A percentile compares a stretch with the other conserved stretches of the same genome.
Evolutionary conservation across 2,113 vertebrate species (phyloP).

Genomic region (Sebastes schlegelii): DNA sequence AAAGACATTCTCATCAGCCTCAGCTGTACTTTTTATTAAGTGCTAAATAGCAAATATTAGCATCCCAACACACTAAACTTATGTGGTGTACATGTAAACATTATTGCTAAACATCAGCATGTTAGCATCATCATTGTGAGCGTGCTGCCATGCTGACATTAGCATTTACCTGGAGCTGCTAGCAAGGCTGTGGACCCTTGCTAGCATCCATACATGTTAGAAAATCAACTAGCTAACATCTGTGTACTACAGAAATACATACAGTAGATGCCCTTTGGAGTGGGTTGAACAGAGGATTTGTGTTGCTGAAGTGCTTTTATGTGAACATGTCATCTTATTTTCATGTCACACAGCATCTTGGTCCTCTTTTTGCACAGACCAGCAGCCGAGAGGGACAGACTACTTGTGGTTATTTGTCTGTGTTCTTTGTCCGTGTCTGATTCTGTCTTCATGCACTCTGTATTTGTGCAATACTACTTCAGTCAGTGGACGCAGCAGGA

Average conservation of each 20-base stretch:
- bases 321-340: constrained; percentile 2
- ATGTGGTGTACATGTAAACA: too few species aligned
- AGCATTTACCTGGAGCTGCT: neutral
- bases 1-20: too few species aligned
- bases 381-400: constrained; percentile 13
- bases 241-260: neutral
- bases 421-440: constrained; percentile 13
- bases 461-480: constrained; percentile 6
- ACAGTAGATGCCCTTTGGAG: neutral
- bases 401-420: constrained; percentile 29
- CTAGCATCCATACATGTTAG: neutral
- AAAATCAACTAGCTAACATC: neutral
- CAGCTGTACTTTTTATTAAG: too few species aligned
- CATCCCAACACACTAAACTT: too few species aligned
- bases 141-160: too few species aligned
- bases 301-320: constrained; percentile 2
- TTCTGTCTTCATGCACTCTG: constrained; percentile 15
- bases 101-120: neutral
- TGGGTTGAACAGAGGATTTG: neutral
- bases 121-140: neutral
- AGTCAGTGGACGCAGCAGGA: constrained; percentile 45
- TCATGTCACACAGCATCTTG: neutral
- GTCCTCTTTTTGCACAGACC: neutral
- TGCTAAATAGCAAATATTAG: too few species aligned
- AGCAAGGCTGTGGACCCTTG: neutral